Evolutionary conservation across 1,140 invertebrate species (phyloP), one percentile per base, ranked within the genome.

Genomic region (Mactra quadrangularis): DNA sequence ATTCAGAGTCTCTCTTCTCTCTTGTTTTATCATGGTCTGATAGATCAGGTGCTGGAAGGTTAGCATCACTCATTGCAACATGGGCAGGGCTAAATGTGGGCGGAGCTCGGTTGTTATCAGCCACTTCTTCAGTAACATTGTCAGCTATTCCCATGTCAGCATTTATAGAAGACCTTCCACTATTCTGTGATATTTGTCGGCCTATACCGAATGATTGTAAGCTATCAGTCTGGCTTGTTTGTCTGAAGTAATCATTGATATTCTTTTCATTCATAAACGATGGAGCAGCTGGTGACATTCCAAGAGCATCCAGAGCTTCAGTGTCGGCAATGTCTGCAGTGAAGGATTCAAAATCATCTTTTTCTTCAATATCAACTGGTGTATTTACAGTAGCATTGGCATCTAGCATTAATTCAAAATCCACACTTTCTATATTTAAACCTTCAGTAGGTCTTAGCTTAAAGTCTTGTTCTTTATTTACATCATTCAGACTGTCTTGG

Each of bases 261-360:
- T 74, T 82, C 22, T 52, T 82, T 0, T 82, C 79, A 60, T 38
- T 64, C 59, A 82, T 62, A 33, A 59, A 70, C 9, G 79, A 82
- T 11, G 70, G 55, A 11, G 57, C 59, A 66, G 79, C 79, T 50
- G 86, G 83, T 3, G 86, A 87, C 45, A 87, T 78, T 47, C 86
- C 84, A n/a, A 85, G 64, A 31, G 83, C 83, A 79, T 79, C 76
- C 47, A 78, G 22, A 27, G 81, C 81, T 29, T 82, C 85, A 35
- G 79, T 68, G 45, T 86, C 83, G 22, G 79, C 84, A 70, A 77
- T 83, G 60, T 90, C 88, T 19, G 90, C 88, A 25, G 89, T 90
- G 60, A 91, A 90, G 3, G 89, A 90, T 86, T 91, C 90, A 89
- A 91, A 90, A 60, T 89, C 86, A 52, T 89, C 88, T 31, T 89